Base-by-base conservation (phyloP, 2,797 vertebrate species). In the Parotocinclus haroldoi region DNA sequence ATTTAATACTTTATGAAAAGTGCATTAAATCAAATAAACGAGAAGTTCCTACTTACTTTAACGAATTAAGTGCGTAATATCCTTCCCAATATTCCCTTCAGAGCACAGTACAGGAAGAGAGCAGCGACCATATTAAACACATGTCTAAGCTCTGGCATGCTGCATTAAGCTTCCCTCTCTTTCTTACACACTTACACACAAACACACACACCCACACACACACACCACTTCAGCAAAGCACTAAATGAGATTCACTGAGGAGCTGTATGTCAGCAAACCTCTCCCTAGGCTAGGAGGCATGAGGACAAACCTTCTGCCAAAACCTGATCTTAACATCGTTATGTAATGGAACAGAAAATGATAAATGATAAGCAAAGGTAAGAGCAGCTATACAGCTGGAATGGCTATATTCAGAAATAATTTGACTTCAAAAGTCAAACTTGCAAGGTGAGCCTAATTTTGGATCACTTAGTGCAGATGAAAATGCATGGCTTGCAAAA, bases 211-310 rank as follows among this genome's bases (percentile, higher is more conserved):
- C 16, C 57, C 9, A 56, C 36, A 17, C 53, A 60, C 10, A 18
- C 65, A 18, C 69, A n/a, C 62, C 63, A 69, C 48, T 50, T 50
- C 40, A 50, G 48, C 14, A 50, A 50, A 50, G 48, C 14, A 50
- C 48, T 50, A 14, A 50, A 50, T n/a, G 48, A 85, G 82, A 86
- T 83, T 84, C 85, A 65, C 77, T 82, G 69, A 81, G 81, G 80
- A 86, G 85, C 89, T 86, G 88, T 89, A 87, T 88, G 88, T 89
- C 79, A 61, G 80, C 79, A 87, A 90, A 84, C 86, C 83, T 85
- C 85, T 89, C 84, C 78, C 82, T 78, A 76, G 80, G 82, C 79
- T 83, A 77, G 78, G 78, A 81, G 68, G 76, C 68, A 76, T 74
- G 69, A 74, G 77, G 74, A 88, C 84, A 88, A 86, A 85, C 85